Base-by-base conservation (phyloP, 2,113 vertebrate genomes). In the Bambusicola thoracicus region DNA sequence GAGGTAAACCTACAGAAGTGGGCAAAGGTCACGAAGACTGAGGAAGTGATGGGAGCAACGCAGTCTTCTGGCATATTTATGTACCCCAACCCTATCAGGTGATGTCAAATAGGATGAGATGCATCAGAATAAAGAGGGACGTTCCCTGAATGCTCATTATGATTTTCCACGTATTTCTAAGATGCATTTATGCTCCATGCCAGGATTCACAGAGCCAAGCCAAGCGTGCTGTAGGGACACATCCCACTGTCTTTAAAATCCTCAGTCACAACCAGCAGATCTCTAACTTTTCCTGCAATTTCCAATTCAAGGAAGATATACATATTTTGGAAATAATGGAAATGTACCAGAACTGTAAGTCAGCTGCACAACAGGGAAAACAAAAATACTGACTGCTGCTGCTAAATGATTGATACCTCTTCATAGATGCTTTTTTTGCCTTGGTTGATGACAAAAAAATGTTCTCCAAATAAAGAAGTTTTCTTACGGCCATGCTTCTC, bases 181-280 rank as follows among this genome's bases (percentile, higher is more conserved):
- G 34, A 70, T 41, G 14, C 13, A 10, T 66, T 81, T 24, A 34
- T 1, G 0, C 49, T 87, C 70, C 43, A 22, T 0, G 0, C 41
- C 80, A 76, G 53, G 82, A 85, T 85, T 62, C 29, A 17, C 10
- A 81, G 66, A 88, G 46, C 38, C 10, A 21, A 36, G 20, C 40
- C 43, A 12, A 0, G 16, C 74, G 19, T 0, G 11, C 22, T 77
- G 24, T 2, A 18, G 38, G 6, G 24, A 78, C 24, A 19, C 6
- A 8, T 43, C 74, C 59, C 5, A 69, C 13, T 25, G 56, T 22
- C 32, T 30, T 81, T 51, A 34, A 55, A 89, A 62, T 36, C 43
- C 29, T 69, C 78, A 21, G 2, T 21, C 59, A 12, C 76, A 68
- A 85, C 55, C 46, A 72, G 62, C 38, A 76, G 53, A 55, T 72